Evolutionary conservation across 2,113 vertebrate species (phyloP), one percentile per base, ranked within the genome.

Genomic region (Malaclemys terrapin): DNA sequence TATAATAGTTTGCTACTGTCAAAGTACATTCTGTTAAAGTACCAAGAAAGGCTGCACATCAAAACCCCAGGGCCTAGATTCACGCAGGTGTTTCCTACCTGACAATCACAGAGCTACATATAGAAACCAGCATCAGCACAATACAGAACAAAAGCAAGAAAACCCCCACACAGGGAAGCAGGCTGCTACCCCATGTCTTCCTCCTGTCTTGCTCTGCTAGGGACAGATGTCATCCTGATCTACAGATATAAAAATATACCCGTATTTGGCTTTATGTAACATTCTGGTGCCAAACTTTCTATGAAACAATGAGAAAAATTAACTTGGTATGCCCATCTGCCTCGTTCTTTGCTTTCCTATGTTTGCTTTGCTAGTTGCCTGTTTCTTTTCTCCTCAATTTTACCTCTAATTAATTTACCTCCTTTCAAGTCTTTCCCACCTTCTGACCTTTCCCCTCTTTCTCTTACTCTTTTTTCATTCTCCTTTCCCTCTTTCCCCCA

Each of bases 401-500:
- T 76, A 9, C 16, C 80, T 86, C 59, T 53, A 31, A 69, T 53
- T 78, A 50, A 78, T 81, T 52, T 9, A 35, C 80, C 9, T 11
- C 8, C 16, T 84, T 84, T 89, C 42, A 53, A 3, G 31, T 42
- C 35, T 10, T 31, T 24, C 47, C 29, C 16, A 27, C 5, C 45
- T 4, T 29, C 65, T 72, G 65, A 72, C 19, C 9, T 84, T 80
- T 83, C 56, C 14, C 14, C 62, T 3, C 1, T 2, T 56, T 56
- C 80, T 14, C 22, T 38, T 4, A 2, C 1, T 3, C 3, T 11
- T 4, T 0, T 0, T 45, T 82, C 52, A 45, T 10, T 20, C 8
- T 57, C 29, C 53, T 35, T 72, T 65, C 22, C 88, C 54, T 69
- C 42, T 80, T 3, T 3, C 3, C 62, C 0, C 75, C 82, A 81